phyloP scores from a whole-genome alignment of 2,113 vertebrate genomes.

The Xiphophorus couchianus region DNA sequence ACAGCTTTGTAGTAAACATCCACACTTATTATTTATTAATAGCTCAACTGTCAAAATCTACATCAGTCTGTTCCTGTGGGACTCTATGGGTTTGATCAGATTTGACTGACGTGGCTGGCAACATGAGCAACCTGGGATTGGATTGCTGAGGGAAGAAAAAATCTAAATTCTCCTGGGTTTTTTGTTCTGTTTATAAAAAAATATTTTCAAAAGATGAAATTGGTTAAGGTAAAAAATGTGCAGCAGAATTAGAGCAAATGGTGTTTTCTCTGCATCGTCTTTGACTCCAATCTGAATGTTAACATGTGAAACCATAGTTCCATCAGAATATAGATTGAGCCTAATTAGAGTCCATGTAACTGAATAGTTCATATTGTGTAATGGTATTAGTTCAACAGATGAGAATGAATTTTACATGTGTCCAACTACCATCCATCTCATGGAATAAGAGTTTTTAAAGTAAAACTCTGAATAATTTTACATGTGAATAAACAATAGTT shows the following conservation, averaged over 20 bases:
- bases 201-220: not conserved
- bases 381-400: too few species aligned
- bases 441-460: too few species aligned
- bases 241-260: not conserved
- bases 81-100: not conserved
- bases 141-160: not conserved
- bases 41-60: not conserved
- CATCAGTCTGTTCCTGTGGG: not conserved
- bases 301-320: not conserved
- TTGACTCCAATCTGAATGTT: not conserved
- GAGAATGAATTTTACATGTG: too few species aligned
- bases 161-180: not conserved
- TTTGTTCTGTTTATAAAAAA: not conserved
- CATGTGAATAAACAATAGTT: too few species aligned
- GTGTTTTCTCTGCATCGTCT: too few species aligned
- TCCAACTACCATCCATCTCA: too few species aligned
- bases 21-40: slow-evolving; percentile 1
- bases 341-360: too few species aligned
- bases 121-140: not conserved
- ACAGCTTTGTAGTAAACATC: not conserved
- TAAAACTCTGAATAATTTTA: too few species aligned
- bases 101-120: not conserved
- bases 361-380: too few species aligned
- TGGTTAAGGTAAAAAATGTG: not conserved
- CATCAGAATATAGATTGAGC: too few species aligned